Percentiles rank a stretch among this genome's conserved stretches.
Evolutionary conservation across 2,797 vertebrate species (phyloP).

Genomic region (Trichosurus vulpecula): DNA sequence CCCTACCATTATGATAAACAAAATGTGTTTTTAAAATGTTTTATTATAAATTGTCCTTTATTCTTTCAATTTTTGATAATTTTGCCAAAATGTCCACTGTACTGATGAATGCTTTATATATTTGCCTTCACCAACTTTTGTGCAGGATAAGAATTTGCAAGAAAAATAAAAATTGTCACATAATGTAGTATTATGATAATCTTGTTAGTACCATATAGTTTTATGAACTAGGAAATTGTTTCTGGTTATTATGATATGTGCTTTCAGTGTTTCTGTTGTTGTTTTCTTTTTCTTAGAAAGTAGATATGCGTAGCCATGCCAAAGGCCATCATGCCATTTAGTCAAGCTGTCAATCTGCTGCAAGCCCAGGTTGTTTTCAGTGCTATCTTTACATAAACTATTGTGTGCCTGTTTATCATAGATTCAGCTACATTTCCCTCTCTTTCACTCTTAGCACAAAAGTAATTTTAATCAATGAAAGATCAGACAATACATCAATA

Average conservation of each 20-base stretch:
- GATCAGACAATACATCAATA: conserved; percentile 87
- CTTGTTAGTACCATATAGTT: background rate
- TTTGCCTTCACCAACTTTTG: background rate
- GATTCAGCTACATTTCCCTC: conserved; percentile 46
- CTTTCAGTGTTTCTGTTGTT: background rate
- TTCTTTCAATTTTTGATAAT: background rate
- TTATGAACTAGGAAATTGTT: background rate
- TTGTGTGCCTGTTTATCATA: conserved; percentile 59
- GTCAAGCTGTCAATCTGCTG: conserved; percentile 30
- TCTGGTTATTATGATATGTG: background rate
- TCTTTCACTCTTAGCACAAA: conserved; percentile 5
- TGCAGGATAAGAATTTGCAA: background rate
- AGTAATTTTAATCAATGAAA: conserved; percentile 81
- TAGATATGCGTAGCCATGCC: background rate
- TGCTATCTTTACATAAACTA: conserved; percentile 52
- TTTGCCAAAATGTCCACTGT: background rate
- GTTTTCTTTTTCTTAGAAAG: background rate
- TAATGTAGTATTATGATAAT: background rate
- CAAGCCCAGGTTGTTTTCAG: conserved; percentile 41
- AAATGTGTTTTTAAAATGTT: background rate
- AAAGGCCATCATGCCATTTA: background rate
- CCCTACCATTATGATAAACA: background rate
- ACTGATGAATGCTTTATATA: background rate
- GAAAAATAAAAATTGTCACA: background rate
- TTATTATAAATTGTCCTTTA: background rate